phyloP scores from a whole-genome alignment of 2,113 vertebrate genomes.

The Calyptomena viridis region DNA sequence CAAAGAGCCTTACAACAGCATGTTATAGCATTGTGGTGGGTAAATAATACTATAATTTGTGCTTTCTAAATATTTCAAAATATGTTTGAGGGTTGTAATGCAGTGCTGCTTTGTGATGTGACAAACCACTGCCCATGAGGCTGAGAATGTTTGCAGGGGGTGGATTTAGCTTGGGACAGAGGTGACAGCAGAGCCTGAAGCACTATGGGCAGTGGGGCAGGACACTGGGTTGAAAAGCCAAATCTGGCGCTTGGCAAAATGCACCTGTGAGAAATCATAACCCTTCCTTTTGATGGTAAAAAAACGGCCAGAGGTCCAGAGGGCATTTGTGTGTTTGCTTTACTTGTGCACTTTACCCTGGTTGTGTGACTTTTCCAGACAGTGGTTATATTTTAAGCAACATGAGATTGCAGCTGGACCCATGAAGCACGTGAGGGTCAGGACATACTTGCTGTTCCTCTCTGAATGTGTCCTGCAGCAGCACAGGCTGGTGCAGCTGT shows the following conservation, averaged over 20 bases:
- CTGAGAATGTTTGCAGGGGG: background rate
- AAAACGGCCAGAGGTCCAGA: background rate
- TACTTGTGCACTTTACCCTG: conserved; percentile 14
- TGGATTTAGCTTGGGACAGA: background rate
- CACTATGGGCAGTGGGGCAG: background rate
- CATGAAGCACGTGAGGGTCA: background rate
- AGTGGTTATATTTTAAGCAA: conserved; percentile 8
- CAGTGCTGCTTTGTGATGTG: background rate
- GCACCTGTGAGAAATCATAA: background rate
- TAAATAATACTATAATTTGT: background rate
- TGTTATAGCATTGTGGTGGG: background rate
- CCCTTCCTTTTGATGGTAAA: background rate
- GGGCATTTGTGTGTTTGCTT: background rate
- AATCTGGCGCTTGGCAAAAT: background rate
- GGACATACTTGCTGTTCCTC: background rate
- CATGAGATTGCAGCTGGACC: background rate
- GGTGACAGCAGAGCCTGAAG: background rate
- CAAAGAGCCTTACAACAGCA: background rate
- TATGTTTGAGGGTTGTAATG: background rate
- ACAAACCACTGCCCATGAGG: background rate
- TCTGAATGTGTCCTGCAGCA: accelerated
- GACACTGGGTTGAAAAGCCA: background rate
- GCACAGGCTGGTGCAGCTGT: accelerated
- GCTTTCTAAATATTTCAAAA: background rate
- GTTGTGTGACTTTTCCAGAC: background rate